Evolutionary conservation across 2,888 invertebrate genomes (phyloP), one percentile per base, ranked within the genome.

Genomic region (Tetragonula carbonaria): DNA sequence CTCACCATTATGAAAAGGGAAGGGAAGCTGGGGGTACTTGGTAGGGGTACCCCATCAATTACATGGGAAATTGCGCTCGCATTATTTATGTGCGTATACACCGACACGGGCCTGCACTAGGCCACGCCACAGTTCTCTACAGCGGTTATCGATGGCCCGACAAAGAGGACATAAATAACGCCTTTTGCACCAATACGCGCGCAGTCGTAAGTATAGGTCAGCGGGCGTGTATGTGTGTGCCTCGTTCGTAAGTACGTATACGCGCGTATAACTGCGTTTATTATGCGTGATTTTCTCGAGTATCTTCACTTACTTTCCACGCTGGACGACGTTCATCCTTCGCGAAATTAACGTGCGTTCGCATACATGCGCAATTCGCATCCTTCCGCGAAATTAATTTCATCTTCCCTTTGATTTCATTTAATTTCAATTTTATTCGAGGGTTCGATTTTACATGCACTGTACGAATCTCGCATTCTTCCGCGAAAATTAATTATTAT

Each of bases 51-150:
- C 90, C 92, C 93, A 94, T 94, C 94, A 93, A 94, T 94, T 94
- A 93, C 93, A 93, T 91, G 93, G 93, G 91, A 93, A 94, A 94
- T 94, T 94, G 94, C 92, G 91, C 93, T 91, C 90, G 89, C 88
- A 91, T 92, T 92, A 92, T 92, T 92, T 92, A 92, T 91, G 91
- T 90, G 88, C 91, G 88, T 90, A 86, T 84, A 89, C 83, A 90
- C 88, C 87, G 86, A 89, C 87, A 87, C 84, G 84, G 68, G 86
- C 86, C 87, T 79, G 68, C 65, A 75, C 75, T 78, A 76, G 78
- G 85, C 89, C 86, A 84, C 82, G 86, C 84, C 86, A 87, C 88
- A 86, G 87, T 87, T 86, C 86, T 86, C 84, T 80, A 79, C 88
- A 79, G 84, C 77, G 91, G 91, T 91, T 91, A 93, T 92, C 92